phyloP scores from a whole-genome alignment of 2,797 vertebrate species.

The Anomalospiza imberbis region DNA sequence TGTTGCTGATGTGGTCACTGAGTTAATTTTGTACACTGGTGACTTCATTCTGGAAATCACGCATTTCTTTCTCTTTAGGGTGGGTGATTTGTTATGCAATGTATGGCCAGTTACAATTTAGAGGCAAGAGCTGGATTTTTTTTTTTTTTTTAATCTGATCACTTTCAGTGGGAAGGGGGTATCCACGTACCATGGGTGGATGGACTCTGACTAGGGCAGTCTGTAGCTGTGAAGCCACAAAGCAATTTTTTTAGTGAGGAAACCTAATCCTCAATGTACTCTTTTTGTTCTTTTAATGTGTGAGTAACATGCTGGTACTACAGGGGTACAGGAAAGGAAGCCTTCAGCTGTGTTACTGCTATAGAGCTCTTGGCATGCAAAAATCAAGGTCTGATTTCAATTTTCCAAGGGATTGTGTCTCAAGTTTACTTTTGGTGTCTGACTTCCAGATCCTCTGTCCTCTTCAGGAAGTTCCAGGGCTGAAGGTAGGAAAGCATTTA shows the following conservation, averaged over 20 bases:
- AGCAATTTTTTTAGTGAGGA: not conserved
- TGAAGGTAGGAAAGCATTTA: constrained; percentile 5
- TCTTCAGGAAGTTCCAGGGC: not conserved
- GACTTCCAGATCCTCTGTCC: not conserved
- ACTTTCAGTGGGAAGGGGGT: not conserved
- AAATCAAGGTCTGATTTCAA: constrained; percentile 26
- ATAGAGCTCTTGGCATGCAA: not conserved
- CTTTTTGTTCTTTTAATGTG: not conserved
- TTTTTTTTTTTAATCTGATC: not conserved
- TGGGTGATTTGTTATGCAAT: constrained; percentile 20
- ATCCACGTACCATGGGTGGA: not conserved
- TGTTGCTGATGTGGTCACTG: not conserved
- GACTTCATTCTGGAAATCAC: not conserved
- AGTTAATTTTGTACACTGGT: constrained; percentile 7
- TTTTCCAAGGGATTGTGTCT: constrained; percentile 4
- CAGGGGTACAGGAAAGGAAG: not conserved
- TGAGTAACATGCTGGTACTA: not conserved
- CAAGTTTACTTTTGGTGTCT: not conserved
- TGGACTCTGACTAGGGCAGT: not conserved
- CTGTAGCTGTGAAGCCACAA: not conserved
- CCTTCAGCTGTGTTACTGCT: not conserved
- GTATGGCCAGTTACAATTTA: constrained; percentile 51
- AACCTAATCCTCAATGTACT: not conserved
- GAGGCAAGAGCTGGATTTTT: constrained; percentile 17
- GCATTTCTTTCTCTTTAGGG: not conserved